Percentiles rank a stretch among this genome's conserved stretches.
Conservation (phyloP, 2,888 invertebrate genomes). For the Perithous albicinctus region DNA sequence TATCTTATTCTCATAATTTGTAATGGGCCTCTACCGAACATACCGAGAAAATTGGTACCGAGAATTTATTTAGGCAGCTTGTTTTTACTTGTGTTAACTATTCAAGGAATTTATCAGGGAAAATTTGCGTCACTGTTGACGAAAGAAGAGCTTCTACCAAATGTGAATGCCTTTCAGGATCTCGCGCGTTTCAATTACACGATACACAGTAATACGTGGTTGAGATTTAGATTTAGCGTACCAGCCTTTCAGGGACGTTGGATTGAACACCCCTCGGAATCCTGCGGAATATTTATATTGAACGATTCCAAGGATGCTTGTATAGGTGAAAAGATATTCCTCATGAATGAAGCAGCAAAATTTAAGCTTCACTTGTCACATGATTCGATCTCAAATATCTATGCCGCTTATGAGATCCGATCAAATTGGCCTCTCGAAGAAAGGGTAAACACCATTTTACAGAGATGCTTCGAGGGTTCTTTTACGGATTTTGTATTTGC, state of each 20-base stretch:
- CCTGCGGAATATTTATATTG: neutral
- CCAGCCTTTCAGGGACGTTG: neutral
- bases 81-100: conserved; percentile 1
- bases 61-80: conserved; percentile 10
- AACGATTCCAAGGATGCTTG: neutral
- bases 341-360: neutral
- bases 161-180: neutral
- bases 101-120: conserved; percentile 23
- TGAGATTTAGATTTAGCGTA: neutral
- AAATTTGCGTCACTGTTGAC: neutral
- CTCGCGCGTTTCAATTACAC: neutral
- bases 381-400: neutral
- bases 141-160: neutral
- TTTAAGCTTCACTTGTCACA: neutral
- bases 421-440: conserved; percentile 16
- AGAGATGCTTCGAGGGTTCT: neutral
- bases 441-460: neutral
- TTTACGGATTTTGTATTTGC: neutral
- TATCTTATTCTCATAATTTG: neutral
- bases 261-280: neutral
- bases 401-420: neutral
- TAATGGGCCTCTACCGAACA: neutral
- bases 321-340: neutral
- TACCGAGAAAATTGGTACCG: neutral
- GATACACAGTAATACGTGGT: neutral